Conservation (phyloP, 1,140 invertebrate species). For the Lethocerus indicus region DNA sequence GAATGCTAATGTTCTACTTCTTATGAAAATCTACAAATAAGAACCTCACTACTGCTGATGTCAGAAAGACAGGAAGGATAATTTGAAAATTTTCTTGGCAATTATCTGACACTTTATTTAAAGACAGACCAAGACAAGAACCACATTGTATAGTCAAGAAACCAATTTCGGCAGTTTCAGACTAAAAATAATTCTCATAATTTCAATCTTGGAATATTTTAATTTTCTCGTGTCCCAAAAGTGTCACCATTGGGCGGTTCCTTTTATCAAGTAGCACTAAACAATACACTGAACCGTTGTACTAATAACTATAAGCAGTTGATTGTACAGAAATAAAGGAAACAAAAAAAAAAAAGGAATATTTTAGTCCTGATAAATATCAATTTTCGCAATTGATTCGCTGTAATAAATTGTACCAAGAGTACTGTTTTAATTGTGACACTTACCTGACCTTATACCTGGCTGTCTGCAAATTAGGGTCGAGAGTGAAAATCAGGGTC, state of each 20-base stretch:
- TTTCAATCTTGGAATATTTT: no score
- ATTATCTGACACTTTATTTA: slow-evolving; percentile 22
- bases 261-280: no score
- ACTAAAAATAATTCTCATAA: slow-evolving; percentile 16
- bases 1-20: slow-evolving; percentile 21
- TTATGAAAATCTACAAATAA: slow-evolving; percentile 23
- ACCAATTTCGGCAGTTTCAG: slow-evolving; percentile 22
- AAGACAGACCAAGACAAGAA: slow-evolving; percentile 21
- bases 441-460: slow-evolving; percentile 24
- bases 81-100: slow-evolving; percentile 23
- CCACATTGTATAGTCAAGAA: slow-evolving; percentile 24
- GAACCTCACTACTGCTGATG: slow-evolving; percentile 23
- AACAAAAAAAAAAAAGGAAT: no score
- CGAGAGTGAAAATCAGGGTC: slow-evolving; percentile 28
- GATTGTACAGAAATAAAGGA: no score
- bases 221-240: no score
- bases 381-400: background rate
- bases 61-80: slow-evolving; percentile 21
- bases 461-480: slow-evolving; percentile 22
- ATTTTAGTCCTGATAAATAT: no score
- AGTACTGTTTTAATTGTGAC: background rate
- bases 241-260: no score
- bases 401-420: background rate
- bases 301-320: no score
- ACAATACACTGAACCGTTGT: no score